Conservation (phyloP, 2,888 invertebrate species). For the Adela reaumurella region DNA sequence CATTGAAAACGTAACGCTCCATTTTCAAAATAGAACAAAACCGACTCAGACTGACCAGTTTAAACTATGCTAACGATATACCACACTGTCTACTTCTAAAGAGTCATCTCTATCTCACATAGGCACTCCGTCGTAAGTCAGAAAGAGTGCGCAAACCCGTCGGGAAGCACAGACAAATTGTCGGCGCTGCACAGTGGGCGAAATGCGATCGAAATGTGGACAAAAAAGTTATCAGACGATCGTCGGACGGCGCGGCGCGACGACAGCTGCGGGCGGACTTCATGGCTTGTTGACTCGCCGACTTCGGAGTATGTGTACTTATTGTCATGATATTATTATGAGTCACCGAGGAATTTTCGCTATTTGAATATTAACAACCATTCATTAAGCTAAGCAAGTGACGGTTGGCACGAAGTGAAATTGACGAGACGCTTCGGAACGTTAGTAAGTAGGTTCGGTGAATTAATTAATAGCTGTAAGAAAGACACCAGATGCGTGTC, state of each 20-base stretch:
- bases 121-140: background rate
- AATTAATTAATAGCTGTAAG: too few relatives aligned
- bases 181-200: background rate
- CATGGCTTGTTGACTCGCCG: background rate
- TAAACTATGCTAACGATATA: background rate
- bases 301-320: background rate
- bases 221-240: background rate
- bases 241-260: background rate
- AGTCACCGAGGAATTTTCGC: background rate
- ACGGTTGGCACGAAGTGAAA: too few relatives aligned
- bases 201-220: background rate
- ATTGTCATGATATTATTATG: background rate
- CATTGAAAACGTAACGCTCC: too few relatives aligned
- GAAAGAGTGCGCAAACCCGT: background rate
- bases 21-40: too few relatives aligned
- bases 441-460: too few relatives aligned
- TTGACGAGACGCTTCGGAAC: too few relatives aligned
- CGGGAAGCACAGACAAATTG: background rate
- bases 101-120: background rate
- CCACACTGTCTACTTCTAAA: background rate
- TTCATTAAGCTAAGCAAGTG: too few relatives aligned
- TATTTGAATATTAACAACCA: background rate
- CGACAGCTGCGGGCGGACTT: background rate
- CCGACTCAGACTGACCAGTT: too few relatives aligned
- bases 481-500: too few relatives aligned